phyloP scores from a whole-genome alignment of 2,797 vertebrate genomes.

The Falco rusticolus region DNA sequence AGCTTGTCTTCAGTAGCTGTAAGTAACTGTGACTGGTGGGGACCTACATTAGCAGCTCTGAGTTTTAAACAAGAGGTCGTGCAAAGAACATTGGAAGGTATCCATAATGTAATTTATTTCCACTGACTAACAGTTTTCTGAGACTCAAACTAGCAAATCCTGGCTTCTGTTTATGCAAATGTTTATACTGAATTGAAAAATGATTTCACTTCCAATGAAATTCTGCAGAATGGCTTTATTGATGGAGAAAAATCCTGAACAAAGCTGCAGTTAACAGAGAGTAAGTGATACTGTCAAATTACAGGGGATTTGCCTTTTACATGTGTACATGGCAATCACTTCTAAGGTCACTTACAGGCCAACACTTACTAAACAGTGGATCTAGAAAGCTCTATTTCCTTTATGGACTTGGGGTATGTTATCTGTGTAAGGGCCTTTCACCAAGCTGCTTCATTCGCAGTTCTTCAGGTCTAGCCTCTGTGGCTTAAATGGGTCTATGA shows the following conservation, averaged over 20 bases:
- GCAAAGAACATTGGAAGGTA: neutral
- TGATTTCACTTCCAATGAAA: neutral
- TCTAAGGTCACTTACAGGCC: neutral
- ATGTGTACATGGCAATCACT: neutral
- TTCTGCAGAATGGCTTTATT: neutral
- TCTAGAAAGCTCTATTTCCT: neutral
- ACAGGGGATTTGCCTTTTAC: neutral
- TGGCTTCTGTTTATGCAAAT: neutral
- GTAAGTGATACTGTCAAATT: rapidly evolving
- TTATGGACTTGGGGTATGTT: neutral
- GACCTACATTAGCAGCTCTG: neutral
- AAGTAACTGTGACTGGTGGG: neutral
- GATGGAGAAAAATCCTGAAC: neutral
- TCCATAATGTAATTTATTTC: neutral
- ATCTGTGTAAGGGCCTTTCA: neutral
- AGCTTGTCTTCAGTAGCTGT: neutral
- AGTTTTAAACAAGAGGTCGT: rapidly evolving
- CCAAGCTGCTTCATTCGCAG: neutral
- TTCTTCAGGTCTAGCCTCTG: neutral
- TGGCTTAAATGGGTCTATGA: neutral
- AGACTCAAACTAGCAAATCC: neutral
- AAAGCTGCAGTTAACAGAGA: neutral
- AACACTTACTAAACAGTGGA: neutral
- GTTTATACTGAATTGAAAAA: neutral
- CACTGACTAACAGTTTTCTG: neutral